A percentile compares a stretch with the other conserved stretches of the same genome.
These are phyloP conservation scores for Scartelaos histophorus DNA, from an alignment of 2,113 vertebrate genomes.

Conservation along the genomic window DNA sequence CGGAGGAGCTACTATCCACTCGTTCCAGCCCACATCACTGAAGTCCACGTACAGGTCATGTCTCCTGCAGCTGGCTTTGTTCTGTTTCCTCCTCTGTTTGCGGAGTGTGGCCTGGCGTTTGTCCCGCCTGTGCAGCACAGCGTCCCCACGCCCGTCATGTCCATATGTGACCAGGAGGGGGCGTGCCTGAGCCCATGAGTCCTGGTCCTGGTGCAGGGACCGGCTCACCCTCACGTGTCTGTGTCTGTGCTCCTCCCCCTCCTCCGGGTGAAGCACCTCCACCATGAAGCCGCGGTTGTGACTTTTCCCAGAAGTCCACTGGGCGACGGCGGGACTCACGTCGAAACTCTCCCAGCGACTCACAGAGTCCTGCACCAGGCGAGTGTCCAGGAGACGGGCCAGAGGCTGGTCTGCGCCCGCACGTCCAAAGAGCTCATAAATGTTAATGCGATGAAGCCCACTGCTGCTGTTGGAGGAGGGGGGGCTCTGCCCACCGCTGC, in stretches of 20 bases:
- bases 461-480: constrained; percentile 75
- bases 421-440: constrained; percentile 94
- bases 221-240: constrained; percentile 94
- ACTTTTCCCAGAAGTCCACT: constrained; percentile 89
- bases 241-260: constrained; percentile 73
- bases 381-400: constrained; percentile 93
- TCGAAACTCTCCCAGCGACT: constrained; percentile 98
- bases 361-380: constrained; percentile 90
- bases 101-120: constrained; percentile 86
- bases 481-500: constrained; percentile 60
- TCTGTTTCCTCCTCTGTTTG: constrained; percentile 89
- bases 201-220: constrained; percentile 89
- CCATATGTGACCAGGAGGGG: constrained; percentile 95
- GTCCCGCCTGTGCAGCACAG: constrained; percentile 88
- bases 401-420: constrained; percentile 80
- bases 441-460: constrained; percentile 93
- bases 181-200: constrained; percentile 90
- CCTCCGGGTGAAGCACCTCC: constrained; percentile 89
- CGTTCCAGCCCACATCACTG: constrained; percentile 98
- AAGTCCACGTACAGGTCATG: constrained; percentile 97
- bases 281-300: constrained; percentile 93
- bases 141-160: constrained; percentile 91
- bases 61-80: constrained; percentile 92
- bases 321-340: constrained; percentile 89
- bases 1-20: constrained; percentile 98